Percentiles rank a stretch among this genome's conserved stretches.
phyloP scores from a whole-genome alignment of 2,113 vertebrate species.

The Lophochroa leadbeateri region DNA sequence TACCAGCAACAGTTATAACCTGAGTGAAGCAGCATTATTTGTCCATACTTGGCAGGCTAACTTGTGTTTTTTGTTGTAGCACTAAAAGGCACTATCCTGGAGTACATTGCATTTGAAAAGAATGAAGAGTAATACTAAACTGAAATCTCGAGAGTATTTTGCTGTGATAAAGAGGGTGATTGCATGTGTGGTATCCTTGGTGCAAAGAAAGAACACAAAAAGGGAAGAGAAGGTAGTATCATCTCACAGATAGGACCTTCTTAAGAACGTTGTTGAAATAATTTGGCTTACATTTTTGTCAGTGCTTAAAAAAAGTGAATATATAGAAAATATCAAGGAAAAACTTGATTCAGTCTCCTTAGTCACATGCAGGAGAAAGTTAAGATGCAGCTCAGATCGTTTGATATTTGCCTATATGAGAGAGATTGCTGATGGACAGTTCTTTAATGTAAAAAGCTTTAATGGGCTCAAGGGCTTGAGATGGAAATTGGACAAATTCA shows the following conservation, averaged over 20 bases:
- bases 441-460: background rate
- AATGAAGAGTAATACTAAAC: background rate
- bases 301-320: background rate
- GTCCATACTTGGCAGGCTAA: background rate
- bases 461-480: background rate
- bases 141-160: background rate
- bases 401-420: background rate
- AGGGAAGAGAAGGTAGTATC: background rate
- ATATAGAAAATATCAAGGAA: background rate
- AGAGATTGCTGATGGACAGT: background rate
- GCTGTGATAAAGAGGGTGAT: background rate
- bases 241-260: background rate
- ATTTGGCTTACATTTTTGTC: background rate
- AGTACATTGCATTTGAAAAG: background rate
- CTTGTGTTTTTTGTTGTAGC: background rate
- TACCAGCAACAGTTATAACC: background rate
- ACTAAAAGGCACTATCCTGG: background rate
- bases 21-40: background rate
- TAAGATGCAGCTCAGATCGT: background rate
- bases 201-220: background rate
- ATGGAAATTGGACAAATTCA: background rate
- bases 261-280: background rate
- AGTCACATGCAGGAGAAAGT: background rate
- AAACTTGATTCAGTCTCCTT: background rate
- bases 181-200: background rate